phyloP scores from a whole-genome alignment of 2,113 vertebrate species.

The Loxodonta africana region DNA sequence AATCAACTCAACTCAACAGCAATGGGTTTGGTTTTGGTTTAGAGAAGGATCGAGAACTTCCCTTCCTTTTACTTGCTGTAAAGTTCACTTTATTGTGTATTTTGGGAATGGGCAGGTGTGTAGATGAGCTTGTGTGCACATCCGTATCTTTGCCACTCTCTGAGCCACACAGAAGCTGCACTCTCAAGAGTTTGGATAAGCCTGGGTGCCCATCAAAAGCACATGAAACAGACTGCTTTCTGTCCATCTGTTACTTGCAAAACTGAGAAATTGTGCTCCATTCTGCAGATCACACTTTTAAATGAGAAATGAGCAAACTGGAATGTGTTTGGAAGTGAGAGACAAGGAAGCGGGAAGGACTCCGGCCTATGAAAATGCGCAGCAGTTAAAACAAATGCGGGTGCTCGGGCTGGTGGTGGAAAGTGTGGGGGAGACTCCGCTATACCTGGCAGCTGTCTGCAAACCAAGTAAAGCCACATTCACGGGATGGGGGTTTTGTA shows the following conservation, averaged over 20 bases:
- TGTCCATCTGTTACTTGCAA: slow-evolving; percentile 80
- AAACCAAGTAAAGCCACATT: slow-evolving; percentile 7
- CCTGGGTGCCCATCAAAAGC: slow-evolving; percentile 65
- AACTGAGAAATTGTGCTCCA: slow-evolving; percentile 70
- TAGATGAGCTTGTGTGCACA: neutral
- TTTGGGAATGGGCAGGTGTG: neutral
- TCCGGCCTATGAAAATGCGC: neutral
- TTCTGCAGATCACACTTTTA: slow-evolving; percentile 69
- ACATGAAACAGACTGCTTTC: slow-evolving; percentile 32
- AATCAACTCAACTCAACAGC: no score
- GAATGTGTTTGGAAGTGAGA: slow-evolving; percentile 69
- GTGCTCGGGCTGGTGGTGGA: neutral
- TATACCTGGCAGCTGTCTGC: neutral
- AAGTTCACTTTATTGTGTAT: neutral
- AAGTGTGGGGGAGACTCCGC: neutral
- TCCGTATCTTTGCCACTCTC: neutral
- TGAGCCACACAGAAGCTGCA: neutral
- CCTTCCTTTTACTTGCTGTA: neutral
- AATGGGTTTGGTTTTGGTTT: no score
- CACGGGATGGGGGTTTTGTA: neutral
- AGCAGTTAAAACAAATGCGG: slow-evolving; percentile 12
- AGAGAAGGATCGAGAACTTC: neutral
- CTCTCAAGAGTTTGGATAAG: slow-evolving; percentile 3
- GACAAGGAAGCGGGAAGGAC: slow-evolving; percentile 67
- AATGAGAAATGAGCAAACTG: slow-evolving; percentile 81